Evolutionary conservation across 2,888 invertebrate species (phyloP).

Genomic region (Euclidia mi): DNA sequence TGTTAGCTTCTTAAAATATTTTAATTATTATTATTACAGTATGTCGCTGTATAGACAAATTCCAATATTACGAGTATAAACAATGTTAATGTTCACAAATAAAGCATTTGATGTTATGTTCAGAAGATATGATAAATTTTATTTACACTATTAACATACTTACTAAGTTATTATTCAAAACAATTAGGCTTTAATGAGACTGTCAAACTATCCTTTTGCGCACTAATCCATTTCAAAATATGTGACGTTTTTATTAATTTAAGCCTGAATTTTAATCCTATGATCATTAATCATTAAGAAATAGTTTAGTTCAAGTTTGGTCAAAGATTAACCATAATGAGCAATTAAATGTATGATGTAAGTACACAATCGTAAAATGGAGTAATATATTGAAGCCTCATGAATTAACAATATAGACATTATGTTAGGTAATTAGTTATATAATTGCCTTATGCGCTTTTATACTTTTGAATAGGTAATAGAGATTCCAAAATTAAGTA

Average conservation of each 20-base stretch:
- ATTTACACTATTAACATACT: constrained; percentile 27
- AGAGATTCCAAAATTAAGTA: constrained; percentile 27
- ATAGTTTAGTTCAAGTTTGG: constrained; percentile 35
- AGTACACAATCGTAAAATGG: constrained; percentile 4
- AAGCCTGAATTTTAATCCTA: constrained; percentile 28
- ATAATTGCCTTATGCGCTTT: constrained; percentile 55
- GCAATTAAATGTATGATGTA: constrained; percentile 1
- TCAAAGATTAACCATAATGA: constrained; percentile 30
- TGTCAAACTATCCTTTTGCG: constrained; percentile 68
- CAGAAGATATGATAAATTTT: constrained; percentile 26
- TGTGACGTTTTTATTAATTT: constrained; percentile 25
- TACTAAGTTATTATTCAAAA: constrained; percentile 28
- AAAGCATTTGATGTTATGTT: constrained; percentile 31
- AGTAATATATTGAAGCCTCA: constrained; percentile 23
- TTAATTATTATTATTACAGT: constrained; percentile 22
- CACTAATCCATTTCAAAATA: constrained; percentile 39
- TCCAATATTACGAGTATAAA: constrained; percentile 52
- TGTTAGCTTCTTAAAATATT: constrained; percentile 29
- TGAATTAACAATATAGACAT: constrained; percentile 22
- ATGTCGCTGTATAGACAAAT: constrained; percentile 49
- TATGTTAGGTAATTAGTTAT: constrained; percentile 57
- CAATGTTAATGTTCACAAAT: constrained; percentile 22
- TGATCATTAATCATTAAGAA: constrained; percentile 20
- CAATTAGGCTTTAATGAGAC: constrained; percentile 71
- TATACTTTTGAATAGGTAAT: constrained; percentile 30